Percentiles rank a stretch among this genome's conserved stretches.
phyloP scores from a whole-genome alignment of 2,888 invertebrate genomes.

The Lamproptera curius region DNA sequence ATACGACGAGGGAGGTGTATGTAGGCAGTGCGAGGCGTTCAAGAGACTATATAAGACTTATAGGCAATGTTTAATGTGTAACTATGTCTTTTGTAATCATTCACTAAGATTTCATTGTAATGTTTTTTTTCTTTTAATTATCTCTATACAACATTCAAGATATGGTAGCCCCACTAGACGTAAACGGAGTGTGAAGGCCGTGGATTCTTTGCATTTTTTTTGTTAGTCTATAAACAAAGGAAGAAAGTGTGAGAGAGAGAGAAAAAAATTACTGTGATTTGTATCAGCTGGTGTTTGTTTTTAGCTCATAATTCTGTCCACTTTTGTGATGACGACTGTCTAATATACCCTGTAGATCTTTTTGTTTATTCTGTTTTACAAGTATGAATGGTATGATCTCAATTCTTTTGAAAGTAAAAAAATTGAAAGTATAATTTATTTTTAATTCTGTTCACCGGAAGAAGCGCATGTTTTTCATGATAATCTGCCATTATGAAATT shows the following conservation, averaged over 20 bases:
- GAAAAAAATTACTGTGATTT: conserved; percentile 74
- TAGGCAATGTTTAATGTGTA: conserved; percentile 75
- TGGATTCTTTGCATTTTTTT: conserved; percentile 74
- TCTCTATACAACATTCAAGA: conserved; percentile 66
- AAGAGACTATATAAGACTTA: conserved; percentile 75
- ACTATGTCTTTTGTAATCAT: conserved; percentile 75
- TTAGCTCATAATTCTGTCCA: too few relatives aligned
- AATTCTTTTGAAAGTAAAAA: too few relatives aligned
- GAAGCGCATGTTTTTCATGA: too few relatives aligned
- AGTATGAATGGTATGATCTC: too few relatives aligned
- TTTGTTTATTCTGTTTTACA: too few relatives aligned
- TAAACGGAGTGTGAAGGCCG: conserved; percentile 71
- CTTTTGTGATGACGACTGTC: too few relatives aligned
- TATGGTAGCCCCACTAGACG: conserved; percentile 67
- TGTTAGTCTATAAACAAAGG: conserved; percentile 74
- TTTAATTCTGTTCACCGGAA: too few relatives aligned
- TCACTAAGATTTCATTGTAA: too few relatives aligned
- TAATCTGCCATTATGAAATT: too few relatives aligned
- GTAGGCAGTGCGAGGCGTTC: conserved; percentile 47
- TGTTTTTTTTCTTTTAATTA: too few relatives aligned
- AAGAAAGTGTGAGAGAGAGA: conserved; percentile 42
- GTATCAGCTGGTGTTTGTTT: conserved; percentile 54
- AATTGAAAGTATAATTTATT: too few relatives aligned
- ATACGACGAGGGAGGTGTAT: conserved; percentile 2
- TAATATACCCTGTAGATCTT: too few relatives aligned